Percentiles rank a stretch among this genome's conserved stretches.
Evolutionary conservation across 2,888 invertebrate genomes (phyloP).

Genomic region (Amblyteles armatorius): DNA sequence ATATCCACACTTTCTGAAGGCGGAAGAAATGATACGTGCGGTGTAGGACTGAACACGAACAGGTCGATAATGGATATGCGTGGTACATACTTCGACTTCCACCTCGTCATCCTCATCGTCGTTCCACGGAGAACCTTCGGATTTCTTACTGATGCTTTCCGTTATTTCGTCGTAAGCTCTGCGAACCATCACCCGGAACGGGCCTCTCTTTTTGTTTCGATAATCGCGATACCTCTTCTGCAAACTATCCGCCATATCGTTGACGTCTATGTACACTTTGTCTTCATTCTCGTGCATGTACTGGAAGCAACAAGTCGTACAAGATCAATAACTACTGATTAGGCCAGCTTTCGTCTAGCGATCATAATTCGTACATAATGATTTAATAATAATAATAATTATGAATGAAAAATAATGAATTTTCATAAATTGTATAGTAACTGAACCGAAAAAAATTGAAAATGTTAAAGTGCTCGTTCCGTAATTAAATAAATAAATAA

Average conservation of each 20-base stretch:
- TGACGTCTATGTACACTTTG: slow-evolving; percentile 92
- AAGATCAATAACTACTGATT: neutral
- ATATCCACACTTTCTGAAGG: too few relatives aligned
- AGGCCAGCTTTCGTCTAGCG: neutral
- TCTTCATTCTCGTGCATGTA: slow-evolving; percentile 93
- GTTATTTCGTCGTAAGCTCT: slow-evolving; percentile 90
- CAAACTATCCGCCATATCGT: slow-evolving; percentile 93
- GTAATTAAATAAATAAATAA: too few relatives aligned
- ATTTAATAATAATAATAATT: too few relatives aligned
- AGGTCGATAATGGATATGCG: neutral
- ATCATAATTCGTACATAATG: too few relatives aligned
- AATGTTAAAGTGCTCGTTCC: too few relatives aligned
- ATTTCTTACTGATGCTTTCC: slow-evolving; percentile 78
- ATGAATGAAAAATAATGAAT: too few relatives aligned
- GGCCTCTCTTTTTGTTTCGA: slow-evolving; percentile 91
- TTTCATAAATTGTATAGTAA: too few relatives aligned
- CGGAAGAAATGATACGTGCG: too few relatives aligned
- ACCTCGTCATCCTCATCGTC: slow-evolving; percentile 83
- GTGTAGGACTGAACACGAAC: too few relatives aligned
- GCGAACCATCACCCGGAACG: slow-evolving; percentile 91
- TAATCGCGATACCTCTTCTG: slow-evolving; percentile 92
- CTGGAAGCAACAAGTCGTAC: slow-evolving; percentile 82
- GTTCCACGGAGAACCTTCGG: slow-evolving; percentile 83
- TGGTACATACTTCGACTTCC: slow-evolving; percentile 81
- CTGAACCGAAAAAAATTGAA: too few relatives aligned